Evolutionary conservation across 1,140 invertebrate species (phyloP), one percentile per base, ranked within the genome.

Genomic region (Cyphomyrmex costatus): DNA sequence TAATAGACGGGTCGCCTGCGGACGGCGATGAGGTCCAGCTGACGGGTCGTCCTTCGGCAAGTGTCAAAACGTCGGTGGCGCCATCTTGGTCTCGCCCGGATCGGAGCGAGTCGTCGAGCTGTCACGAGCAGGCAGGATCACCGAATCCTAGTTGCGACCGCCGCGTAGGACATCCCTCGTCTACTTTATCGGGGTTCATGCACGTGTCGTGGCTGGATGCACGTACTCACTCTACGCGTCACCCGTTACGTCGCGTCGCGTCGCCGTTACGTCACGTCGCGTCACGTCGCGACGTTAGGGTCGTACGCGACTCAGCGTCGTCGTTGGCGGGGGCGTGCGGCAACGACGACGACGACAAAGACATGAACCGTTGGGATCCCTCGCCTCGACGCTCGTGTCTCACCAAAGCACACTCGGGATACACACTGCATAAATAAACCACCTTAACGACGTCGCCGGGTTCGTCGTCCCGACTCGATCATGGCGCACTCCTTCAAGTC

Each of bases 51-150:
- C 60, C 78, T 88, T 91, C 80, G 85, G 88, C 87, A 91, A 92
- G 90, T 94, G 92, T 94, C 94, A 94, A 92, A 94, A 93, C 85
- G 87, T 88, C 88, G 89, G 91, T 93, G 93, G 93, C 94, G 93
- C 93, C 94, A 94, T 94, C 94, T 95, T 89, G 83, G 65, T 74
- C 88, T 89, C 71, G 83, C 21, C 66, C 74, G 76, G 86, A 79
- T 71, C 65, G 66, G 76, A 73, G 85, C 79, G 87, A 70, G 88
- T 90, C 91, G 90, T 93, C 91, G 91, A 92, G 87, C 92, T 93
- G 93, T 94, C 93, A 94, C 91, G 92, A 92, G 93, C 84, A 68
- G 82, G 80, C 76, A 86, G 83, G 82, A 91, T 91, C 91, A 88
- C 86, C 85, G 89, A 89, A 86, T 87, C 88, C 90, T 88, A 46